Percentiles rank a stretch among this genome's conserved stretches.
Conservation (phyloP, 2,113 vertebrate species). For the Gila orcuttii region DNA sequence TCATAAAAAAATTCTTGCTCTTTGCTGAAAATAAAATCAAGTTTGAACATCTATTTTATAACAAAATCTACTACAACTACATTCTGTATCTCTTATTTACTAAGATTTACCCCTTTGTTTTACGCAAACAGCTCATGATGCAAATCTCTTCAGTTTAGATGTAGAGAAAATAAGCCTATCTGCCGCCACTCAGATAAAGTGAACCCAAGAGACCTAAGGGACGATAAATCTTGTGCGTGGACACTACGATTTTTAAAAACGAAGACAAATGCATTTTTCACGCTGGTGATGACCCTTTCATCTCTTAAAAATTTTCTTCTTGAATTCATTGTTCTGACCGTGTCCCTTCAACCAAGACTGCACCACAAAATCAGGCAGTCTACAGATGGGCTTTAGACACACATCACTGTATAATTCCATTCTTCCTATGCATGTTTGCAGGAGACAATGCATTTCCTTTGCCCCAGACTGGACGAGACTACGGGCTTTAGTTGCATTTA, state of each 20-base stretch:
- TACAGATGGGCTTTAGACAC: slow-evolving; percentile 53
- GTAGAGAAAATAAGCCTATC: not conserved
- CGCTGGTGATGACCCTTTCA: slow-evolving; percentile 51
- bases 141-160: slow-evolving; percentile 4
- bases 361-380: slow-evolving; percentile 35
- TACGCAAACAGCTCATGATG: not conserved
- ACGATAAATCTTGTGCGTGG: slow-evolving; percentile 40
- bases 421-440: slow-evolving; percentile 34
- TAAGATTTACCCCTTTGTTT: not conserved
- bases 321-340: slow-evolving; percentile 51
- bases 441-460: slow-evolving; percentile 47
- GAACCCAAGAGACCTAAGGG: slow-evolving; percentile 43
- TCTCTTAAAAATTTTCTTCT: slow-evolving; percentile 47
- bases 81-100: not conserved
- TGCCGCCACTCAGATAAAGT: slow-evolving; percentile 11
- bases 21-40: not conserved
- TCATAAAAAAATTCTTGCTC: not conserved
- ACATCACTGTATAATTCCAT: slow-evolving; percentile 45
- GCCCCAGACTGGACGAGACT: not conserved
- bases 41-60: not conserved
- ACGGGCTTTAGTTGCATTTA: not conserved
- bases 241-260: slow-evolving; percentile 28
- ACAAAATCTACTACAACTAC: not conserved
- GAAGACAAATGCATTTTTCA: slow-evolving; percentile 45
- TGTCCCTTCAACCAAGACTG: slow-evolving; percentile 24